Percentiles rank a stretch among this genome's conserved stretches.
These are phyloP conservation scores for Gymnothorax reevesii DNA, from an alignment of 2,797 vertebrate species.

Conservation along the genomic window DNA sequence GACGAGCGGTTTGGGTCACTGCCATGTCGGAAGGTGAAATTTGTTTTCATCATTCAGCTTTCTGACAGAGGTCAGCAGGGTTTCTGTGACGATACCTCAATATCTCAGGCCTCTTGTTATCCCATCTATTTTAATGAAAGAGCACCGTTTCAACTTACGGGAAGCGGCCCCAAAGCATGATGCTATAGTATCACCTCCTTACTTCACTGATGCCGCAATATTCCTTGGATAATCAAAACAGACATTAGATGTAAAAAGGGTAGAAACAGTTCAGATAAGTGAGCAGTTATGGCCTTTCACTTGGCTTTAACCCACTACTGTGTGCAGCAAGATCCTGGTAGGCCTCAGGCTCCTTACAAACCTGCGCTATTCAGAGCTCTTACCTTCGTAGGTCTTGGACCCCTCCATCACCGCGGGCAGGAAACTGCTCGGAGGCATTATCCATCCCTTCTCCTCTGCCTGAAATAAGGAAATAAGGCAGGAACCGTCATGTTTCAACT, in stretches of 20 bases:
- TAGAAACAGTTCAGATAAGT: background rate
- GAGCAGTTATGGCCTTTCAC: background rate
- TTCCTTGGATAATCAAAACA: no score
- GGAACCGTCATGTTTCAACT: background rate
- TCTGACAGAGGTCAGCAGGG: no score
- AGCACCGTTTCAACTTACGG: no score
- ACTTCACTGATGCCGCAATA: no score
- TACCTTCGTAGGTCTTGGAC: conserved; percentile 74
- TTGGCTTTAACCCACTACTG: background rate
- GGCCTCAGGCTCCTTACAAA: background rate
- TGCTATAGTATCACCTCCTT: no score
- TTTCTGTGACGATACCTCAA: no score
- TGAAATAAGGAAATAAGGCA: conserved; percentile 45
- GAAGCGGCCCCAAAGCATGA: no score
- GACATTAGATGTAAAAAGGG: background rate
- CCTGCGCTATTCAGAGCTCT: conserved; percentile 37
- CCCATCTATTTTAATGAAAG: no score
- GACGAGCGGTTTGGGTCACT: no score
- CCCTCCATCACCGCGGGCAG: conserved; percentile 71
- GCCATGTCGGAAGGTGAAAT: no score
- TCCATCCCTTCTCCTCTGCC: conserved; percentile 76
- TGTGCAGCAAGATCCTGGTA: background rate
- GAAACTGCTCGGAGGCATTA: conserved; percentile 79
- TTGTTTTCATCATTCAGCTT: no score
- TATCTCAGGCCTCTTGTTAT: no score